Conservation (phyloP, 1,140 invertebrate genomes). For the Drosophila elegans region DNA sequence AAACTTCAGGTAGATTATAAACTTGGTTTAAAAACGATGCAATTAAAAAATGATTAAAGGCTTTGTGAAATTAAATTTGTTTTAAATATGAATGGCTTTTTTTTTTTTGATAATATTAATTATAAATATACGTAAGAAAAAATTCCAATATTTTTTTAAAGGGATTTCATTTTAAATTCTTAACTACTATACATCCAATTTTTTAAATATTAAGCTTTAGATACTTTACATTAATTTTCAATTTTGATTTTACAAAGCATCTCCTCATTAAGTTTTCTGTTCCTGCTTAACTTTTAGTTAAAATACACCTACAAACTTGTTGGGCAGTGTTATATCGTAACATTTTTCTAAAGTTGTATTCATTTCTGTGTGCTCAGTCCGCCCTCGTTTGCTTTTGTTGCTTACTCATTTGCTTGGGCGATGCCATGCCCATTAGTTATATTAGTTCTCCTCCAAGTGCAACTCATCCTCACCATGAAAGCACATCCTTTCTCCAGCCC, state of each 20-base stretch:
- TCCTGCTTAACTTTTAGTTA: no score
- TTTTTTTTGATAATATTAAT: no score
- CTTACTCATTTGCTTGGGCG: slow-evolving; percentile 54
- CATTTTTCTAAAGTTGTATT: slow-evolving; percentile 9
- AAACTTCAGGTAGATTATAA: background rate
- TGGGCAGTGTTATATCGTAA: slow-evolving; percentile 8
- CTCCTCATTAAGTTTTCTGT: no score
- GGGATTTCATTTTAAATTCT: no score
- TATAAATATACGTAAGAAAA: no score
- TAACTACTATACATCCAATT: no score
- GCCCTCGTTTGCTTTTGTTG: slow-evolving; percentile 24
- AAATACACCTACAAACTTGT: background rate
- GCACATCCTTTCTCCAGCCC: background rate
- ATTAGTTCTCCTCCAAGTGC: slow-evolving; percentile 53
- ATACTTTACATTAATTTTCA: no score
- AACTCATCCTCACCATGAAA: slow-evolving; percentile 39
- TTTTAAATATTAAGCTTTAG: no score
- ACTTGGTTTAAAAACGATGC: background rate
- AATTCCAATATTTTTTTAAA: no score
- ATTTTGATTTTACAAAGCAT: no score
- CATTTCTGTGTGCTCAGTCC: background rate
- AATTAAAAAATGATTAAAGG: background rate
- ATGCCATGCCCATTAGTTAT: slow-evolving; percentile 52
- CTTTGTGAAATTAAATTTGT: no score
- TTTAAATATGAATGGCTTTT: no score